Conservation (phyloP, 2,113 vertebrate genomes). For the human region GRCh38 chr16:9544001-9544500, state of each 20-base stretch:
- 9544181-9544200: not conserved
- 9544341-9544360: not conserved
- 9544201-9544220: not conserved
- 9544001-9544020: not conserved
- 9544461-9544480: not conserved
- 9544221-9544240: not conserved
- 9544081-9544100: not conserved
- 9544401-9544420: not conserved
- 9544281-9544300: not conserved
- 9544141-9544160: not conserved
- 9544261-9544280: not conserved
- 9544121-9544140: not conserved
- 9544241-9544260: not conserved
- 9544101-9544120: not conserved
- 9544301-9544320: not conserved
- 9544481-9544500: too few species aligned
- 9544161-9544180: too few species aligned
- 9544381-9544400: not conserved
- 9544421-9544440: not conserved
- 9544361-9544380: too few species aligned
- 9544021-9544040: not conserved
- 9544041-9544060: not conserved
- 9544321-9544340: not conserved
- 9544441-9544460: not conserved
- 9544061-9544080: not conserved